phyloP scores from a whole-genome alignment of 2,113 vertebrate species.

The Serilophus lunatus region DNA sequence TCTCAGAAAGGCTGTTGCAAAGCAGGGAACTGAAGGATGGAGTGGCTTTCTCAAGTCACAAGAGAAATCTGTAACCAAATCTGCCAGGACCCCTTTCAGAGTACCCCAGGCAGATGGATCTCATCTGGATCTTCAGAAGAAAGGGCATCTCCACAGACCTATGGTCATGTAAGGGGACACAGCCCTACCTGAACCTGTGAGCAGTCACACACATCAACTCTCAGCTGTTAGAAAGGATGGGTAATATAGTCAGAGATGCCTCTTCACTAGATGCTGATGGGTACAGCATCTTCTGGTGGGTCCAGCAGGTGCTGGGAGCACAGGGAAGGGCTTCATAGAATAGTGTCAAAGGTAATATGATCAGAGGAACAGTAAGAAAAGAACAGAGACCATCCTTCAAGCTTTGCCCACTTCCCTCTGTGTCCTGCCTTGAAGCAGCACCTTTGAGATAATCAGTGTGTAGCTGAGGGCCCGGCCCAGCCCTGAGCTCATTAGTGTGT shows the following conservation, averaged over 20 bases:
- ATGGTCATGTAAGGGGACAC: not conserved
- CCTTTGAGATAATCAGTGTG: not conserved
- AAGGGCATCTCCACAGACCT: not conserved
- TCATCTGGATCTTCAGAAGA: not conserved
- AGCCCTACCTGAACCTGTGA: not conserved
- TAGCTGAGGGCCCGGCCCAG: not conserved
- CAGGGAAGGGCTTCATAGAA: not conserved
- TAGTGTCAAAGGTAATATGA: not conserved
- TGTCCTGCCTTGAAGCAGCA: not conserved
- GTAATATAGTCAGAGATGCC: not conserved
- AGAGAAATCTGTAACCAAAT: not conserved
- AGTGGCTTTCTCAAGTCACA: not conserved
- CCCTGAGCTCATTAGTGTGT: not conserved
- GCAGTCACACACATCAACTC: not conserved
- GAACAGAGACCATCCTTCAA: not conserved
- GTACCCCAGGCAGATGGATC: not conserved
- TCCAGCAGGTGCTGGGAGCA: not conserved
- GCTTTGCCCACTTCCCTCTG: not conserved
- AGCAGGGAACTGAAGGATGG: not conserved
- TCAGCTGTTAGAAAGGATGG: not conserved
- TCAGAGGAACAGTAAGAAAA: not conserved
- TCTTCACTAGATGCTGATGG: not conserved
- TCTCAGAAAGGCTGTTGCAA: not conserved
- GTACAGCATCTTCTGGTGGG: not conserved
- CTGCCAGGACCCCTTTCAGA: not conserved